These are phyloP conservation scores for Drosophila algonquin DNA, from an alignment of 2,888 invertebrate genomes.

Conservation along the genomic window DNA sequence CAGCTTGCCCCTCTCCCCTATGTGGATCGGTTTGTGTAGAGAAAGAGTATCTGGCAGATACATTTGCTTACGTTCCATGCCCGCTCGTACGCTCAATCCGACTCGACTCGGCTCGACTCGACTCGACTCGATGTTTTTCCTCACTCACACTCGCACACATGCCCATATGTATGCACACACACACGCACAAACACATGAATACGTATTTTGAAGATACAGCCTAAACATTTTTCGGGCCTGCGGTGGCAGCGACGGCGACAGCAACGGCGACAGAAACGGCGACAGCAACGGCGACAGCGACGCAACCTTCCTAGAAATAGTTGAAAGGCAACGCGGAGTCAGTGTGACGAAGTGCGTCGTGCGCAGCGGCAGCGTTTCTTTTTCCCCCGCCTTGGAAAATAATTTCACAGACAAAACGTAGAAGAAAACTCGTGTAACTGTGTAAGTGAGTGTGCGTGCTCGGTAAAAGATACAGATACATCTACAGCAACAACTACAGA, in stretches of 20 bases:
- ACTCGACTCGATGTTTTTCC: conserved; percentile 59
- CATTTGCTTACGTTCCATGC: conserved; percentile 46
- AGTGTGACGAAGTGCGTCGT: conserved; percentile 81
- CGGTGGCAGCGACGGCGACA: neutral
- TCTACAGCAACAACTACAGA: conserved; percentile 2
- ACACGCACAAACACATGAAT: conserved; percentile 36
- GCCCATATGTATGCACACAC: neutral
- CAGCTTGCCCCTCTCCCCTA: neutral
- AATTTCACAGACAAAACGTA: neutral
- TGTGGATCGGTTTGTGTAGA: conserved; percentile 56
- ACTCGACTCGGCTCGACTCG: conserved; percentile 34
- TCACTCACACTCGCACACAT: conserved; percentile 33
- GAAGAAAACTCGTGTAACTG: conserved; percentile 18
- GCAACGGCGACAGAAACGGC: neutral
- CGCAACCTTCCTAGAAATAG: conserved; percentile 80
- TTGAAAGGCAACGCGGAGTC: conserved; percentile 76
- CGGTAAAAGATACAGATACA: conserved; percentile 22
- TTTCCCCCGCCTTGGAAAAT: conserved; percentile 17
- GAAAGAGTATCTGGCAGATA: conserved; percentile 64
- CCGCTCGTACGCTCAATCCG: conserved; percentile 44
- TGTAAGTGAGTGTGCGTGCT: conserved; percentile 18
- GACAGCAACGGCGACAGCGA: neutral
- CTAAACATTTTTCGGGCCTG: conserved; percentile 56
- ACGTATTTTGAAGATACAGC: conserved; percentile 53
- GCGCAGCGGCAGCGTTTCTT: conserved; percentile 80